Base-by-base conservation (phyloP, 1,140 invertebrate species). In the Euwallacea similis region DNA sequence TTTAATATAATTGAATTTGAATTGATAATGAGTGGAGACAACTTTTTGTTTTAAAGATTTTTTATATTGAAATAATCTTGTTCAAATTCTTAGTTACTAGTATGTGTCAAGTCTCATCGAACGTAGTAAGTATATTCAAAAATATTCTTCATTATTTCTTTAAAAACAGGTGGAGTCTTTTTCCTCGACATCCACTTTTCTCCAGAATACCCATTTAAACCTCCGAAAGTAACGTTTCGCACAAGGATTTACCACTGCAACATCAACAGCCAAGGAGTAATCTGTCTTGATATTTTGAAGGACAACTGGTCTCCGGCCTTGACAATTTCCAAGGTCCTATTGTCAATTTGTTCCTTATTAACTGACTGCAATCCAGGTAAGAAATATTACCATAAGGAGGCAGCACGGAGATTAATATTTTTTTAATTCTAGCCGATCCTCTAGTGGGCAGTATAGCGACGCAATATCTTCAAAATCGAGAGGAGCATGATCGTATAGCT, bases 361-460 rank as follows among this genome's bases (percentile, higher is more conserved):
- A 97, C 94, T 83, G 95, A 98, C 84, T 96, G 94, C 80, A 97
- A 97, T 90, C 95, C 95, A 86, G 94, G 95, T 96, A 81, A 84
- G 80, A 58, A 75, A 71, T 71, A 66, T 65, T 46, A 55, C 41
- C 50, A 4, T 54, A 46, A 54, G n/a, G 11, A 33, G 8, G 9
- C 11, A 33, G 33, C 6, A 55, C 46, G 6, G 41, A 13, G 21
- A 16, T 60, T 43, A 10, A 0, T n/a, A 43, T 56, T 3, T 55
- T 56, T 66, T 66, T 7, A 10, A 50, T 65, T 65, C 16, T 13
- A 93, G 94, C 94, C 78, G 97, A 99, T 88, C 97, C 97, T 6
- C 84, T 99, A 77, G 97, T 99, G 47, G 96, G 96, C 66, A 98
- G 94, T 83, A 98, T 99, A 86, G 97, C 97, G 46, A 97, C 95